Base-by-base conservation (phyloP, 53 echinoderm and acorn worm species). In the Zoroaster sp. region DNA sequence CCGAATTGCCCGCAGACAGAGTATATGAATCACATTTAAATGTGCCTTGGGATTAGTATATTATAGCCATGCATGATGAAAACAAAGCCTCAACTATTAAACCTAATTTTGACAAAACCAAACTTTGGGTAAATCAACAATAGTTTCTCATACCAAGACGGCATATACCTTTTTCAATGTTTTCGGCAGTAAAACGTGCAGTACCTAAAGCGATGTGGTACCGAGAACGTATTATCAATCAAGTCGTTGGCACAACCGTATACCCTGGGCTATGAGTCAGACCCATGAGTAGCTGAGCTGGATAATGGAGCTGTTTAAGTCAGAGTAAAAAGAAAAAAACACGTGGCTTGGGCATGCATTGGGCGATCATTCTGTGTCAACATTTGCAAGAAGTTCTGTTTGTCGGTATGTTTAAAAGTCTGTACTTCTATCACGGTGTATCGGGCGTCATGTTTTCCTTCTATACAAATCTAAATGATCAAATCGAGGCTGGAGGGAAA, bases 211-310 rank as follows among this genome's bases (percentile, higher is more conserved):
- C 82, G 66, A 43, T 82, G 21, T 40, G 66, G 41, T 74, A 82
- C 66, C 42, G 42, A 67, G 81, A 67, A 66, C 36, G 43, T 42
- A 43, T 82, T 82, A 82, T 68, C 66, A 82, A 82, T 40, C 82
- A 37, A 67, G 67, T 37, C 53, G 5, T 6, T 53, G 38, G 55
- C 33, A 23, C 54, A 79, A 59, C 39, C 54, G 10, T 12, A 15
- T 14, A 36, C 79, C 79, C 59, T 4, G 79, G 79, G n/a, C n/a
- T n/a, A n/a, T n/a, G n/a, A n/a, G n/a, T n/a, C n/a, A n/a, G n/a
- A n/a, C n/a, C n/a, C n/a, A n/a, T n/a, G n/a, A n/a, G n/a, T n/a
- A n/a, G n/a, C n/a, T n/a, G n/a, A n/a, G n/a, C n/a, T n/a, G n/a
- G n/a, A n/a, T n/a, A n/a, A n/a, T n/a, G n/a, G n/a, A n/a, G n/a